phyloP scores from a whole-genome alignment of 37 sponge, comb jelly and placozoan genomes.

The Hormiphora californensis region DNA sequence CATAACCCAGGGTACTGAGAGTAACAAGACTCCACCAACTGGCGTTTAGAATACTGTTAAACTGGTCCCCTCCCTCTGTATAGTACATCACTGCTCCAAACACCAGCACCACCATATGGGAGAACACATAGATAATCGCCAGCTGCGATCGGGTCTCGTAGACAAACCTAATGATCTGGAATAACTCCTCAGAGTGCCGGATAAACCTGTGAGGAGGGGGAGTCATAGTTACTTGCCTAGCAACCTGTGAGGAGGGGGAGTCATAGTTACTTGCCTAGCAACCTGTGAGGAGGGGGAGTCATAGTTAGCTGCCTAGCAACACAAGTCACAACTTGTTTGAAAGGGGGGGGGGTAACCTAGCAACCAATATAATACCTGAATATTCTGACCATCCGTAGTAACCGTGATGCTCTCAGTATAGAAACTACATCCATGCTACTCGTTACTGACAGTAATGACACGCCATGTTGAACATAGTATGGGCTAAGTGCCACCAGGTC shows the following conservation, averaged over 20 bases:
- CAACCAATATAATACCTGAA: neutral
- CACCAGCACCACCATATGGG: neutral
- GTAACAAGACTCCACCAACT: slow-evolving; percentile 7
- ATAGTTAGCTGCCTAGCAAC: neutral
- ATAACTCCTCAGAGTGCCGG: slow-evolving; percentile 1
- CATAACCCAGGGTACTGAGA: neutral
- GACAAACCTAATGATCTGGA: slow-evolving; percentile 20
- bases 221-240: neutral
- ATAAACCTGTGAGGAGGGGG: neutral
- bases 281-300: neutral
- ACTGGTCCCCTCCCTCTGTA: neutral
- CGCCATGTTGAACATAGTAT: neutral
- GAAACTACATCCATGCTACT: neutral
- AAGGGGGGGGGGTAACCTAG: too few species aligned
- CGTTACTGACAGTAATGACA: neutral
- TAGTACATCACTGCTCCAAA: slow-evolving; percentile 5
- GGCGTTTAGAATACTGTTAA: neutral
- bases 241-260: neutral
- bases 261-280: neutral
- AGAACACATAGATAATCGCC: neutral
- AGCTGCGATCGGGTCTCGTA: neutral
- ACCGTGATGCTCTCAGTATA: neutral
- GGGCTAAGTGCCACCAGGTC: neutral
- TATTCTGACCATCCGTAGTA: neutral
- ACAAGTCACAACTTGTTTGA: too few species aligned